These are phyloP conservation scores for Elysia crispata DNA, from an alignment of 2,888 invertebrate genomes.

Conservation along the genomic window DNA sequence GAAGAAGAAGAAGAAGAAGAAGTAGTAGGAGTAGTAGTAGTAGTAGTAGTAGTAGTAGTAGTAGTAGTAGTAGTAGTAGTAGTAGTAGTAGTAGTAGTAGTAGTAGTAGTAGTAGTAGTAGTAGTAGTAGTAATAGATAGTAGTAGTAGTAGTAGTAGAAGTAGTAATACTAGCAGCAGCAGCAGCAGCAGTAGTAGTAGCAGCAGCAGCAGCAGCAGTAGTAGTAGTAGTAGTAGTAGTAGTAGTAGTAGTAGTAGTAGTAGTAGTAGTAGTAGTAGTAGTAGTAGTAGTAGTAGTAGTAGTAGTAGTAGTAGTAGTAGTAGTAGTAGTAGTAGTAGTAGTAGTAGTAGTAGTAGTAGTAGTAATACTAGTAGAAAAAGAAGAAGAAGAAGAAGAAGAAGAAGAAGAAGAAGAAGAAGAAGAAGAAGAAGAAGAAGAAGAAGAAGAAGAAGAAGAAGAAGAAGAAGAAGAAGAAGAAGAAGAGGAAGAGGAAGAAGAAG, in stretches of 20 bases:
- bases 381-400: slow-evolving; percentile 26
- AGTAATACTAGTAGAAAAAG: too few species aligned
- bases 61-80: slow-evolving; percentile 9
- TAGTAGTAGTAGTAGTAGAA: too few species aligned
- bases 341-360: slow-evolving; percentile 4
- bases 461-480: slow-evolving; percentile 37
- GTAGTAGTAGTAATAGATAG: too few species aligned
- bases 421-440: slow-evolving; percentile 30
- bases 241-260: slow-evolving; percentile 40
- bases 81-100: too few species aligned
- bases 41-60: too few species aligned
- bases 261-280: slow-evolving; percentile 28
- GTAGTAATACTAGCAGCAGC: too few species aligned
- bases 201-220: background rate
- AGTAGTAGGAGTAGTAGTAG: too few species aligned
- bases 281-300: background rate
- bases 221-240: slow-evolving; percentile 29
- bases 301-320: slow-evolving; percentile 9
- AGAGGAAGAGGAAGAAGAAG: slow-evolving; percentile 36
- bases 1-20: too few species aligned
- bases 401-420: slow-evolving; percentile 30
- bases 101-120: too few species aligned
- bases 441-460: slow-evolving; percentile 25
- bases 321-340: slow-evolving; percentile 9
- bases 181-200: too few species aligned